phyloP scores from a whole-genome alignment of 2,113 vertebrate genomes.

The Taxidea taxus region DNA sequence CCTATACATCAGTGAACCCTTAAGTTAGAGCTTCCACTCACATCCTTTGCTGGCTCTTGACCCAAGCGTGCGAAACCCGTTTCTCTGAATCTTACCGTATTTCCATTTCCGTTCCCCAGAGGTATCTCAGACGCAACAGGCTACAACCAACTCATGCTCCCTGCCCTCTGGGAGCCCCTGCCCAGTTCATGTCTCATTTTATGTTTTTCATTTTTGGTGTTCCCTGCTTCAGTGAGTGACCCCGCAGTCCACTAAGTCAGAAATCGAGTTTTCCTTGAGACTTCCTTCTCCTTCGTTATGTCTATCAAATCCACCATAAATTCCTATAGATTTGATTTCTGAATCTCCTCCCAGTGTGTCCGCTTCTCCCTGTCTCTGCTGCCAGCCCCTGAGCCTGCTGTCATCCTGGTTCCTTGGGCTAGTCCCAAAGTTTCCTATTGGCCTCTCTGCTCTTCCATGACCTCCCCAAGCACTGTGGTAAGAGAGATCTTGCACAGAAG shows the following conservation, averaged over 20 bases:
- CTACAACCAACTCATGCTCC: background rate
- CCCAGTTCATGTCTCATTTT: background rate
- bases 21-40: background rate
- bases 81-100: background rate
- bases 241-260: background rate
- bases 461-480: background rate
- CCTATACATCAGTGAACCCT: background rate
- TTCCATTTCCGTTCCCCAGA: background rate
- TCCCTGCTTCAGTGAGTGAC: background rate
- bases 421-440: background rate
- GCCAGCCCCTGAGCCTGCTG: background rate
- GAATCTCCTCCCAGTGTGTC: background rate
- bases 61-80: background rate
- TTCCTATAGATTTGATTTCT: background rate
- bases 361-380: background rate
- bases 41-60: background rate
- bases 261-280: background rate
- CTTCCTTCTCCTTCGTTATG: background rate
- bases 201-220: background rate
- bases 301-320: background rate
- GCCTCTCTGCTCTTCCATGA: background rate
- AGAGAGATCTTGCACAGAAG: background rate
- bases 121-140: background rate
- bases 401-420: background rate
- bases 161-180: background rate